Evolutionary conservation across 2,113 vertebrate genomes (phyloP), one percentile per base, ranked within the genome.

Genomic region (Arvicanthis niloticus): DNA sequence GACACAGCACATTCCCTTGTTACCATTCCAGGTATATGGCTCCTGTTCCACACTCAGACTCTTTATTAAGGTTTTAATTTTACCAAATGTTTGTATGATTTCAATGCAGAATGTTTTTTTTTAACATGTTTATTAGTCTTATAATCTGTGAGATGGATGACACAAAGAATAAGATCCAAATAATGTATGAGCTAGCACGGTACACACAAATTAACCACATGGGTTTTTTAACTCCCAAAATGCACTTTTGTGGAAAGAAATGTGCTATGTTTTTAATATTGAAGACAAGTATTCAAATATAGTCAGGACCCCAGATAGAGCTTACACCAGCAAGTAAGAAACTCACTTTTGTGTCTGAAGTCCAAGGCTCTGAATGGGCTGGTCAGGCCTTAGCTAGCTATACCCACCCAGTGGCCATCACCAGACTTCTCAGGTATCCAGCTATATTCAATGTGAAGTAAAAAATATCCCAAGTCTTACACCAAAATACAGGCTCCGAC

Each of bases 31-130:
- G 13, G 65, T 26, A 56, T 8, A 4, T 12, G 37, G 80, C 8
- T 91, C 75, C 88, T 75, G 68, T 12, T 93, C 62, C 56, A 73
- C 26, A 29, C 31, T 88, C 45, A 81, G 45, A 67, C 88, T 65
- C n/a, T 37, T 37, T 86, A 96, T 91, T 40, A 72, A 96, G 73
- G 45, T 89, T 97, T 60, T 94, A 72, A 95, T 86, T 94, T 68
- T 65, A 95, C 58, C 76, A 94, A 96, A 95, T 58, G 67, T 91
- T 80, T 91, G 16, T 96, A n/a, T 91, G 73, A 95, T 97, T 97
- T 97, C 90, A 97, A 95, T 82, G 97, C 95, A 96, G 91, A 85
- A 42, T 77, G 45, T 77, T 40, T 1, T 37, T 60, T 53, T 34
- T 68, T 89, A n/a, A 96, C 40, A 73, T 93, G 84, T 96, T 40